Percentiles rank a stretch among this genome's conserved stretches.
These are phyloP conservation scores for Bombylius major DNA, from an alignment of 2,888 invertebrate species.

Conservation along the genomic window DNA sequence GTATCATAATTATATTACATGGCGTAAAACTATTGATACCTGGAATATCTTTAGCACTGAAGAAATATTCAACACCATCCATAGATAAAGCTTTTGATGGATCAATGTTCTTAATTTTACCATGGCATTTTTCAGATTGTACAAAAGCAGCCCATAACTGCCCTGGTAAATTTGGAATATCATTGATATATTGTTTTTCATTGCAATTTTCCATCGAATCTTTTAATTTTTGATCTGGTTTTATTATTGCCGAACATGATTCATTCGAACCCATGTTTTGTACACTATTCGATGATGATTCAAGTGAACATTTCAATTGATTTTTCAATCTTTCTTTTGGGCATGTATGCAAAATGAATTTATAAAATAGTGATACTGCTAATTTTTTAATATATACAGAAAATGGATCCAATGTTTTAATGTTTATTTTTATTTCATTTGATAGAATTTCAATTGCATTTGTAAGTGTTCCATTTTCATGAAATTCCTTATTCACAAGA, in stretches of 20 bases:
- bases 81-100: conserved; percentile 49
- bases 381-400: conserved; percentile 47
- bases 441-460: conserved; percentile 42
- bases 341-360: conserved; percentile 36
- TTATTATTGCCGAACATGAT: conserved; percentile 45
- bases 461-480: conserved; percentile 36
- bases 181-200: conserved; percentile 37
- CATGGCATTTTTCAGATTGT: conserved; percentile 43
- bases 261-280: conserved; percentile 48
- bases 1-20: conserved; percentile 8
- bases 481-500: conserved; percentile 38
- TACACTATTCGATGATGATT: conserved; percentile 43
- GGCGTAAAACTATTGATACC: conserved; percentile 44
- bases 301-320: conserved; percentile 33
- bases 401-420: conserved; percentile 48
- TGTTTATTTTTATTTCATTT: conserved; percentile 50
- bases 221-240: conserved; percentile 51
- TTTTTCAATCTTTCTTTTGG: conserved; percentile 32
- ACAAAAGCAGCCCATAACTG: conserved; percentile 55
- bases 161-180: conserved; percentile 28
- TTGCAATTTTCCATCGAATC: conserved; percentile 43
- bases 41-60: conserved; percentile 51
- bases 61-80: conserved; percentile 47
- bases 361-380: conserved; percentile 51
- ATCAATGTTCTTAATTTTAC: conserved; percentile 49